Evolutionary conservation across 1,140 invertebrate species (phyloP).

Genomic region (Globodera ellingtonae): DNA sequence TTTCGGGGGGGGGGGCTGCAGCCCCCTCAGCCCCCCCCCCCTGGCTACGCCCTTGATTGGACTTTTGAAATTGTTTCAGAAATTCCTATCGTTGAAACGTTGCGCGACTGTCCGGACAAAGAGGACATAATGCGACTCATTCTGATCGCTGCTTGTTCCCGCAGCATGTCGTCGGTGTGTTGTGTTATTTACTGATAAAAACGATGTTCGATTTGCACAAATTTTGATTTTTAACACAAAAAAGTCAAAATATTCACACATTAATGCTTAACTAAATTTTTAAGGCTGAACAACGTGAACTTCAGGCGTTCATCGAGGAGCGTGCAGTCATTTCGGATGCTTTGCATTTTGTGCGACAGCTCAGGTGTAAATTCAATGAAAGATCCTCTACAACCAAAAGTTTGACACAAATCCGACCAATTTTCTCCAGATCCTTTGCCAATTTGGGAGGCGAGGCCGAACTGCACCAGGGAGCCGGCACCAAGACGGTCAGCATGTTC

Average conservation of each 20-base stretch:
- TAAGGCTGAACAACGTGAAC: conserved; percentile 41
- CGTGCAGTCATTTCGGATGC: conserved; percentile 47
- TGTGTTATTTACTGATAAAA: conserved; percentile 6
- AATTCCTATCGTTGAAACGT: conserved; percentile 32
- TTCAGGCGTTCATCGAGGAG: conserved; percentile 44
- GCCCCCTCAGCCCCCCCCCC: too few relatives aligned
- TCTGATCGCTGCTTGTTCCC: conserved; percentile 86
- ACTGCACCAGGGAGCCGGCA: conserved; percentile 80
- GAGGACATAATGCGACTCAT: conserved; percentile 93
- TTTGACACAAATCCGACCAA: conserved; percentile 22
- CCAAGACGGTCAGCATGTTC: conserved; percentile 96
- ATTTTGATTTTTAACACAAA: too few relatives aligned
- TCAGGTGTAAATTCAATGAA: conserved; percentile 33
- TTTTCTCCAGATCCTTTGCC: conserved; percentile 74
- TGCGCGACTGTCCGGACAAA: conserved; percentile 66
- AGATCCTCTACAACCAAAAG: not conserved
- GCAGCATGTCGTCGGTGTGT: conserved; percentile 69
- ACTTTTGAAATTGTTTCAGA: conserved; percentile 11
- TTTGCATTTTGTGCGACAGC: conserved; percentile 57
- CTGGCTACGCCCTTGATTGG: too few relatives aligned
- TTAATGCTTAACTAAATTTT: conserved; percentile 1
- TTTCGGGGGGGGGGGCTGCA: too few relatives aligned
- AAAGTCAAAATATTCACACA: too few relatives aligned
- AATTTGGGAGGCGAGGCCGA: conserved; percentile 73
- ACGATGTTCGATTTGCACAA: too few relatives aligned